Evolutionary conservation across 2,888 invertebrate species (phyloP).

Genomic region (Lasioglossum figueresi): DNA sequence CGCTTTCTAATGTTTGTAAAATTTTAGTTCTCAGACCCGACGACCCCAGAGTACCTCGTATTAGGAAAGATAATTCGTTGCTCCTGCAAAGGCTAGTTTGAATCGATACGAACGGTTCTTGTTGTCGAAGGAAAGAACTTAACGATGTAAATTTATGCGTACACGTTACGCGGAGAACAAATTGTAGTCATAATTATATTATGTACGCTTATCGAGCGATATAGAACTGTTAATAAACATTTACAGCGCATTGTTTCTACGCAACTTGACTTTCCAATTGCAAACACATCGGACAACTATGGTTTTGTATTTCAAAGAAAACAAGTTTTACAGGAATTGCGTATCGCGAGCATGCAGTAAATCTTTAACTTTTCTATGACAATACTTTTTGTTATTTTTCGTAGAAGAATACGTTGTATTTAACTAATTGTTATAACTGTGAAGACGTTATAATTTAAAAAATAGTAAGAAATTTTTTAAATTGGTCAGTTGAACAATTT

Average conservation of each 20-base stretch:
- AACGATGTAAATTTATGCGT: neutral
- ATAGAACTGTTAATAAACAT: constrained; percentile 10
- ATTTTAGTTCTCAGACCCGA: constrained; percentile 73
- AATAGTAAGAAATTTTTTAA: too few relatives aligned
- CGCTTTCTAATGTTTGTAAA: constrained; percentile 7
- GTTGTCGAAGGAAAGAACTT: neutral
- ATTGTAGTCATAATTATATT: neutral
- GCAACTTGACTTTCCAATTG: neutral
- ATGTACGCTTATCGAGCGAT: neutral
- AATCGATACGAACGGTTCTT: neutral
- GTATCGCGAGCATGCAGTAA: neutral
- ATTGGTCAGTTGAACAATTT: too few relatives aligned
- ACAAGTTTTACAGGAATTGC: neutral
- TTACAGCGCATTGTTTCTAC: neutral
- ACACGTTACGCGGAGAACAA: neutral
- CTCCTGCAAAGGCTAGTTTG: neutral
- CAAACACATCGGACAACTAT: neutral
- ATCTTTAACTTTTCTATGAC: neutral
- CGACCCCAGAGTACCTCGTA: constrained; percentile 63
- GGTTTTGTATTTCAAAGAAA: neutral
- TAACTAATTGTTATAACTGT: neutral
- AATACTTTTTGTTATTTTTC: neutral
- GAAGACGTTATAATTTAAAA: neutral
- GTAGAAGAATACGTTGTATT: neutral
- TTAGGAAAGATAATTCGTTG: constrained; percentile 13